Percentiles rank a stretch among this genome's conserved stretches.
These are phyloP conservation scores for Drosophila atroscutellata DNA, from an alignment of 2,888 invertebrate species.

Conservation along the genomic window DNA sequence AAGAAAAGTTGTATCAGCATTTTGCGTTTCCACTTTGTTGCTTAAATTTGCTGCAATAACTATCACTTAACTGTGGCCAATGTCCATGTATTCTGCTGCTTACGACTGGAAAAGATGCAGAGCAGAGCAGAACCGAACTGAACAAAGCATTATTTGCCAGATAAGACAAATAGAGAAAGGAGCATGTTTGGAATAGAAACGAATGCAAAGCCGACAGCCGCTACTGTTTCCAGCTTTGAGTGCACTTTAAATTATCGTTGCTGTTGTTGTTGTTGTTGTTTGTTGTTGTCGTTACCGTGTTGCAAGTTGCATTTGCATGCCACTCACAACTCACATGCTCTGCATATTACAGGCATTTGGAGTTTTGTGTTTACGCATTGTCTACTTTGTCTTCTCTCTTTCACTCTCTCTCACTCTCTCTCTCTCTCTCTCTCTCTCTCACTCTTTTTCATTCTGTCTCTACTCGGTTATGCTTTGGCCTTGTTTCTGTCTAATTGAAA, in stretches of 20 bases:
- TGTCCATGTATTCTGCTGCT: constrained; percentile 3
- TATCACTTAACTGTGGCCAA: constrained; percentile 31
- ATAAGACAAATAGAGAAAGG: constrained; percentile 53
- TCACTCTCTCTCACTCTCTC: constrained; percentile 5
- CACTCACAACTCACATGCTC: constrained; percentile 67
- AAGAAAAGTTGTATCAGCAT: constrained; percentile 39
- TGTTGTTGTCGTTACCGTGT: constrained; percentile 40
- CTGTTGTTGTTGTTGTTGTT: constrained; percentile 18
- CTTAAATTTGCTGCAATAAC: constrained; percentile 26
- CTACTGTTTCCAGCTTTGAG: constrained; percentile 62
- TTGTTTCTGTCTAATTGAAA: constrained; percentile 71
- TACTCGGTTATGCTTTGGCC: constrained; percentile 20
- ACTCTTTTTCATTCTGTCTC: constrained; percentile 22
- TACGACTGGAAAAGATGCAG: constrained; percentile 7
- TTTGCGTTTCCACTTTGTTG: constrained; percentile 20
- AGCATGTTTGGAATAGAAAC: constrained; percentile 25
- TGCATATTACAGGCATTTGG: constrained; percentile 52
- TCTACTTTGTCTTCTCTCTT: constrained; percentile 11
- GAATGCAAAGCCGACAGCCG: constrained; percentile 69
- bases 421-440: constrained; percentile 8
- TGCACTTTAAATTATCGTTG: constrained; percentile 62
- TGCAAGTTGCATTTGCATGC: constrained; percentile 73
- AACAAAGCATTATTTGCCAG: constrained; percentile 53
- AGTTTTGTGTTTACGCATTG: constrained; percentile 57
- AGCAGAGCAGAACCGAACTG: constrained; percentile 8